Base-by-base conservation (phyloP, 2,888 invertebrate genomes). In the Spodoptera picta region DNA sequence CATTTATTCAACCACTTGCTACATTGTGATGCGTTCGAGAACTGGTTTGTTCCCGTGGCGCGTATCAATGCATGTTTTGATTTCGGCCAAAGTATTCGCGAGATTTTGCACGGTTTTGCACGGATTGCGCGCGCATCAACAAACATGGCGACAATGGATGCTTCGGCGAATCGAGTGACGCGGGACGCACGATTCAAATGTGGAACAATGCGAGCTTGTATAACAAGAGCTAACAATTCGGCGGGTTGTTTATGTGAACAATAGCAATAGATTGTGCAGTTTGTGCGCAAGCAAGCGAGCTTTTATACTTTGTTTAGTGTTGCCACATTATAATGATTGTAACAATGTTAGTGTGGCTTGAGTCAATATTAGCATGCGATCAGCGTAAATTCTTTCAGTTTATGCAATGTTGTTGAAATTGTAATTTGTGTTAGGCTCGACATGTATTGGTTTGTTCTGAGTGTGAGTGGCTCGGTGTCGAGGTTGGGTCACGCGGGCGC, bases 121-220 rank as follows among this genome's bases (percentile, higher is more conserved):
- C 77, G 83, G 83, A 85, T 84, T 78, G 82, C 83, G 79, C 80
- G 84, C 83, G 77, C 83, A 85, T 87, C 91, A 94, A 94, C 93
- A 94, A 94, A 92, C 91, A 92, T 63, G 67, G 85, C 90, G 87
- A 94, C 94, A 94, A 94, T 94, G 92, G 93, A 84, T 81, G 86
- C 87, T 93, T 92, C 92, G 86, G 72, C 85, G 94, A 93, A 93
- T 79, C 85, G 86, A 78, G 85, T 90, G 92, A 92, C 92, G 91
- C 85, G 86, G 84, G 85, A 83, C 82, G 79, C 73, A 79, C 80
- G 81, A 88, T 89, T 84, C 92, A 89, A 90, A 92, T 91, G 90
- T 90, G 87, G 90, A 93, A 94, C 94, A 94, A 94, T 94, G 91
- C 82, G 78, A 74, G 86, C 87, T 90, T 92, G 92, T 91, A 90